Percentiles rank a stretch among this genome's conserved stretches.
These are phyloP conservation scores for Clarias platycephalus DNA, from an alignment of 2,797 vertebrate species.

Conservation along the genomic window DNA sequence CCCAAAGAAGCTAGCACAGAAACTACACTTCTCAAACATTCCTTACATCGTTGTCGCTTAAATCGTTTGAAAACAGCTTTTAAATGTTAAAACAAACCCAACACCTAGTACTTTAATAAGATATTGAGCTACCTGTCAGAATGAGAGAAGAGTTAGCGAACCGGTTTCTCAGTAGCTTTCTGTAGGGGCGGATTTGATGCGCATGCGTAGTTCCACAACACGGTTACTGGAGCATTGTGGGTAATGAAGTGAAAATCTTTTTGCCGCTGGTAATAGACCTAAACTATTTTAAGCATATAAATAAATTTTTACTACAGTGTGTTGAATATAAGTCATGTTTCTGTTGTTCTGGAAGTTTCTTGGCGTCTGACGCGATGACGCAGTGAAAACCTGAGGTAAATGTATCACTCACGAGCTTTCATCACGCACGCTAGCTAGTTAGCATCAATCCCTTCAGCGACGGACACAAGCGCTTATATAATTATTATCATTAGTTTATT, in stretches of 20 bases:
- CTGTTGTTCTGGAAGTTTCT: neutral
- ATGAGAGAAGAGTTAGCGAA: neutral
- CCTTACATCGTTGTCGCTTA: neutral
- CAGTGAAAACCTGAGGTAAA: slow-evolving; percentile 14
- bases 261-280: no score
- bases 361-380: neutral
- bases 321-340: neutral
- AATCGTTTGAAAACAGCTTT: neutral
- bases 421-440: neutral
- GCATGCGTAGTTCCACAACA: slow-evolving; percentile 5
- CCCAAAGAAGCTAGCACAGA: neutral
- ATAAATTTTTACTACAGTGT: neutral
- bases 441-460: neutral
- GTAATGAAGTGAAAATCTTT: slow-evolving; percentile 22
- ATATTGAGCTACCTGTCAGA: neutral
- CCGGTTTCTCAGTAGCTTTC: neutral
- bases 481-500: neutral
- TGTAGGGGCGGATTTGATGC: no score
- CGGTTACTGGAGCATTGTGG: neutral
- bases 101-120: no score
- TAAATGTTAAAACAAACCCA: neutral
- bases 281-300: neutral
- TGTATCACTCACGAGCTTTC: no score
- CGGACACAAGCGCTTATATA: neutral
- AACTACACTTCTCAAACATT: neutral